Percentiles rank a stretch among this genome's conserved stretches.
Conservation (phyloP, 1,140 invertebrate species). For the Atta colombica region DNA sequence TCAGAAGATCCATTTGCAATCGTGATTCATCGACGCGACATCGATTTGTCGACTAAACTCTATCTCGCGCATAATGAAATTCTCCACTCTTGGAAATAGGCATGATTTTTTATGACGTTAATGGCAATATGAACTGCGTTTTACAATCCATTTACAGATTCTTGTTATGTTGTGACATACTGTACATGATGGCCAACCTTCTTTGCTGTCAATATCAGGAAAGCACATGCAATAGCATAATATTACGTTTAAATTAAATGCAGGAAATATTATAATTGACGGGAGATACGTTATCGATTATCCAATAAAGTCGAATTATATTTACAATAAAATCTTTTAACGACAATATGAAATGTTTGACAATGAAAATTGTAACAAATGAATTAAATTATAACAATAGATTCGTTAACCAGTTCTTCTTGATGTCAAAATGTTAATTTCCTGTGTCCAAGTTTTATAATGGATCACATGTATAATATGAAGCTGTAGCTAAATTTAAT, state of each 20-base stretch:
- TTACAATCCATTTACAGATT: slow-evolving; percentile 22
- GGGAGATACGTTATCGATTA: not conserved
- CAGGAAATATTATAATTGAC: slow-evolving; percentile 9
- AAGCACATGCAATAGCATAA: not conserved
- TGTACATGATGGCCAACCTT: not conserved
- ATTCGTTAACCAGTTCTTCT: not conserved
- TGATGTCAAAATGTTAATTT: not conserved
- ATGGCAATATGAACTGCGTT: not conserved
- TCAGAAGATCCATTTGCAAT: not conserved
- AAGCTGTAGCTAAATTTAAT: not conserved
- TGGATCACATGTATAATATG: not conserved
- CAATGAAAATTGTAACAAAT: not conserved
- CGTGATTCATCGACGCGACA: slow-evolving; percentile 14
- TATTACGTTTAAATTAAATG: slow-evolving; percentile 24
- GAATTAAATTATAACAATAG: not conserved
- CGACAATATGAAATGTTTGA: not conserved
- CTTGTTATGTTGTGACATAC: not conserved
- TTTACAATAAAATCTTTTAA: slow-evolving; percentile 4
- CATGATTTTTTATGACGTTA: slow-evolving; percentile 20
- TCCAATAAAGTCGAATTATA: not conserved
- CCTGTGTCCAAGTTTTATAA: not conserved
- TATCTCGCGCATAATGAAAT: slow-evolving; percentile 32
- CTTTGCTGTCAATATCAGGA: slow-evolving; percentile 31
- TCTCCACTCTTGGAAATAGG: not conserved
- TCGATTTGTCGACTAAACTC: not conserved